Percentiles rank a stretch among this genome's conserved stretches.
Conservation (phyloP, 2,797 vertebrate species). For the Poeciliopsis turneri region DNA sequence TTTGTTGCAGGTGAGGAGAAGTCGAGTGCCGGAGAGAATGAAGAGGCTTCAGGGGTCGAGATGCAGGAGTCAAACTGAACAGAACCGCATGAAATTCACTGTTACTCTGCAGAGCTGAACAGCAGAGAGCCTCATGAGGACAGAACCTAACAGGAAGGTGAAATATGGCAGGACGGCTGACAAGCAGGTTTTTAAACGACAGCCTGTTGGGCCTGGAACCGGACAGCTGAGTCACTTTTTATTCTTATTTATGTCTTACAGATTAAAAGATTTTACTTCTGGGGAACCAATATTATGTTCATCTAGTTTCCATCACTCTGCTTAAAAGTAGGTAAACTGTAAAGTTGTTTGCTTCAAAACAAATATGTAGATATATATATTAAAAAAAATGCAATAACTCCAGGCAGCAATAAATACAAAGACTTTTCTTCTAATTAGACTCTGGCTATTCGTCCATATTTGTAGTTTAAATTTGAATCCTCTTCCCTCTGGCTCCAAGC, state of each 20-base stretch:
- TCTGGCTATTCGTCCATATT: conserved; percentile 22
- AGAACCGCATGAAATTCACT: conserved; percentile 15
- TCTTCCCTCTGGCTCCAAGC: conserved; percentile 57
- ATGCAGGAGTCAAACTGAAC: conserved; percentile 71
- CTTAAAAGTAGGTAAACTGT: background rate
- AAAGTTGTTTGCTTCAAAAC: background rate
- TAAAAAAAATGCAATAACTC: background rate
- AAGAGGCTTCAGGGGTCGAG: conserved; percentile 53
- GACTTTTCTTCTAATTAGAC: background rate
- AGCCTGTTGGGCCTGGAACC: conserved; percentile 56
- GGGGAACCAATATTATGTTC: conserved; percentile 10
- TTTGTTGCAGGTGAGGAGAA: conserved; percentile 51
- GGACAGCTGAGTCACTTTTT: conserved; percentile 11
- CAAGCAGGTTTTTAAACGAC: conserved; percentile 41
- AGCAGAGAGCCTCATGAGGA: conserved; percentile 19
- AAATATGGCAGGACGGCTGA: conserved; percentile 24
- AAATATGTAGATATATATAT: background rate
- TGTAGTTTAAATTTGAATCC: conserved; percentile 13
- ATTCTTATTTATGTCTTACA: background rate
- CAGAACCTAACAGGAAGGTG: conserved; percentile 15
- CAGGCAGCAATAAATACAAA: conserved; percentile 5
- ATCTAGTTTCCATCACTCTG: background rate
- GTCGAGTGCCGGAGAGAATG: conserved; percentile 24
- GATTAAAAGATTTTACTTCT: conserved; percentile 14
- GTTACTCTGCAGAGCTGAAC: conserved; percentile 55